These are phyloP conservation scores for Lasioglossum malachurum DNA, from an alignment of 2,888 invertebrate genomes.

Conservation along the genomic window DNA sequence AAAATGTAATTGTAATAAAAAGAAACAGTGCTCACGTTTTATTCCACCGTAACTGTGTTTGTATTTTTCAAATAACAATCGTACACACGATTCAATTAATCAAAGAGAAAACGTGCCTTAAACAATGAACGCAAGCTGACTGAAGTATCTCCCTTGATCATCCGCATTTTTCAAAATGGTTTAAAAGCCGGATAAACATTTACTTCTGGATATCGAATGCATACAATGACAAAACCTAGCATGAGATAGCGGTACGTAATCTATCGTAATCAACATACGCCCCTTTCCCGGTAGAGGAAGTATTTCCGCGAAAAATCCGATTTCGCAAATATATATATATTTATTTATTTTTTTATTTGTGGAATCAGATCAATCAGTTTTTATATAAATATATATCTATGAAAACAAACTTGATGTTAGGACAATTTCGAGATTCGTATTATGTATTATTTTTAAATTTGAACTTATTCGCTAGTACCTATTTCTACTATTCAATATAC, in stretches of 20 bases:
- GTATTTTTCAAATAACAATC: background rate
- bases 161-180: slow-evolving; percentile 4
- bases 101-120: no score
- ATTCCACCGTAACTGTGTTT: background rate
- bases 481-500: no score
- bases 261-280: slow-evolving; percentile 35
- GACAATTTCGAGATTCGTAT: background rate
- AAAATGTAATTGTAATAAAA: no score
- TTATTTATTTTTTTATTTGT: no score
- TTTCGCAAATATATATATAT: background rate
- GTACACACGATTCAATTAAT: background rate
- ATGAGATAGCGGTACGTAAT: slow-evolving; percentile 23
- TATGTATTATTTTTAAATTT: background rate
- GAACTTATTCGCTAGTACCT: background rate
- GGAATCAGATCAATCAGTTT: no score
- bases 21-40: background rate
- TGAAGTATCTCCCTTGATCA: slow-evolving; percentile 13
- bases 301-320: slow-evolving; percentile 2
- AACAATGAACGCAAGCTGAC: slow-evolving; percentile 6
- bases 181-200: slow-evolving; percentile 43
- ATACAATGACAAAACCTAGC: slow-evolving; percentile 2
- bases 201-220: slow-evolving; percentile 24
- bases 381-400: no score
- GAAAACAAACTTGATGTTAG: background rate
- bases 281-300: background rate